A percentile compares a stretch with the other conserved stretches of the same genome.
phyloP scores from a whole-genome alignment of 1,140 invertebrate genomes.

The Papilio glaucus region DNA sequence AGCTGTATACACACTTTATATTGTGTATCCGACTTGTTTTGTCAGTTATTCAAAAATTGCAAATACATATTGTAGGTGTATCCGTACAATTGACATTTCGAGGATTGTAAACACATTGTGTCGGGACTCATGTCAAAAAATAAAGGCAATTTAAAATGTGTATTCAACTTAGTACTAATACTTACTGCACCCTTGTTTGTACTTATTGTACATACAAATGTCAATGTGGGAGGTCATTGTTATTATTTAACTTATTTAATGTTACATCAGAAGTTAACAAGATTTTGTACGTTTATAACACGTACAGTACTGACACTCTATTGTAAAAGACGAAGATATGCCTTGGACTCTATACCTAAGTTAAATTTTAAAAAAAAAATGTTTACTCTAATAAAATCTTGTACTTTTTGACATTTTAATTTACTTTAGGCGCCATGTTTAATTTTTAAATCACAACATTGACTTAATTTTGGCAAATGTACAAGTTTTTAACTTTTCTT shows the following conservation, averaged over 20 bases:
- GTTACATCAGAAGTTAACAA: background rate
- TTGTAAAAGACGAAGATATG: background rate
- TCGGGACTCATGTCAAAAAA: background rate
- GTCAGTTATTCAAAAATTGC: background rate
- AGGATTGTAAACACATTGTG: background rate
- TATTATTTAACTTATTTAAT: too few relatives aligned
- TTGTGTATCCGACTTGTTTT: background rate
- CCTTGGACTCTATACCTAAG: background rate
- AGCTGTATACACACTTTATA: too few relatives aligned
- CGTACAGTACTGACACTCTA: background rate
- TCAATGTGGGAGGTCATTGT: background rate
- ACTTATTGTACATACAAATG: background rate
- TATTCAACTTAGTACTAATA: background rate
- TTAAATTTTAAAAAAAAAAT: background rate
- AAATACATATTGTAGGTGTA: background rate
- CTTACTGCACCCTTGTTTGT: background rate
- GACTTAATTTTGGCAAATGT: background rate
- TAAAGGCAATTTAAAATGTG: background rate
- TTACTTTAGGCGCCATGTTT: constrained; percentile 4
- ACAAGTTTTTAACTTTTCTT: background rate
- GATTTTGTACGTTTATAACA: background rate
- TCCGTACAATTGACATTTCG: background rate
- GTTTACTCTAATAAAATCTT: background rate
- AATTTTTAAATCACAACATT: constrained; percentile 2
- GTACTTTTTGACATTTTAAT: background rate